phyloP scores from a whole-genome alignment of 2,888 invertebrate species.

The Luffia ferchaultella region DNA sequence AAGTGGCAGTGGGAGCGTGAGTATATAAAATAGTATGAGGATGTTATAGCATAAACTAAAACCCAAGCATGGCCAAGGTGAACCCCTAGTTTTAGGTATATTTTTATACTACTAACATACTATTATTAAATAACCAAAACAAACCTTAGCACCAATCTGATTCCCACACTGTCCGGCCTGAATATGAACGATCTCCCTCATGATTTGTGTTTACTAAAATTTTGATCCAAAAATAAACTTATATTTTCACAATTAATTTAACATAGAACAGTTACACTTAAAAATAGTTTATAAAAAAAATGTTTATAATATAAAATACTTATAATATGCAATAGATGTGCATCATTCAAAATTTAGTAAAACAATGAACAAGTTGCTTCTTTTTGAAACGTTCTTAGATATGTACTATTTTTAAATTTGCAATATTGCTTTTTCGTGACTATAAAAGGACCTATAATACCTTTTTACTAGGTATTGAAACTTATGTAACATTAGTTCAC shows the following conservation, averaged over 20 bases:
- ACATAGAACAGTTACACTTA: neutral
- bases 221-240: slow-evolving; percentile 18
- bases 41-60: neutral
- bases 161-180: slow-evolving; percentile 67
- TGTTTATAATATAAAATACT: neutral
- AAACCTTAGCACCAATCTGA: slow-evolving; percentile 83
- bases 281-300: neutral
- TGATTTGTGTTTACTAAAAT: slow-evolving; percentile 29
- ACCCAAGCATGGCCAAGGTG: neutral
- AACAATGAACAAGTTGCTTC: neutral
- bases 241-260: neutral
- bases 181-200: slow-evolving; percentile 85
- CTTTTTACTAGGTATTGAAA: no score
- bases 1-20: no score
- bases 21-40: neutral
- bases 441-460: no score
- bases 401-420: no score
- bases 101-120: neutral
- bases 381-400: no score
- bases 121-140: slow-evolving; percentile 16
- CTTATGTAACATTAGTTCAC: no score
- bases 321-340: neutral
- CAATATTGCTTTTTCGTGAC: no score
- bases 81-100: neutral
- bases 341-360: neutral